Percentiles rank a stretch among this genome's conserved stretches.
Conservation (phyloP, 2,888 invertebrate genomes). For the Melinaea menophilus region DNA sequence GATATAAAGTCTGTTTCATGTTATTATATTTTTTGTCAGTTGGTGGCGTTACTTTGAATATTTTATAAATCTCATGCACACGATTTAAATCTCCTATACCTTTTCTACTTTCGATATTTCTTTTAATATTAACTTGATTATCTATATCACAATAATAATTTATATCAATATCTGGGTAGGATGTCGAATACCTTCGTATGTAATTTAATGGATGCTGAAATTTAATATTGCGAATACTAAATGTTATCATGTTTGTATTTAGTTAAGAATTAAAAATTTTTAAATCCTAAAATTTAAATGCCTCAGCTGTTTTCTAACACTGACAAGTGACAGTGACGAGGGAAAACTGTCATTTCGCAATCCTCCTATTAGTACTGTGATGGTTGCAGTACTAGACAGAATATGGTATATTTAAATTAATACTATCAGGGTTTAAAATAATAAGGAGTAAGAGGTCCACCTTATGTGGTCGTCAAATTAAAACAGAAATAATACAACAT, state of each 20-base stretch:
- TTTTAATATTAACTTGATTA: conserved; percentile 78
- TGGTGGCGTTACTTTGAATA: conserved; percentile 41
- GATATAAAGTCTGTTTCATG: conserved; percentile 59
- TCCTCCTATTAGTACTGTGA: too few relatives aligned
- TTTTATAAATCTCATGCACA: conserved; percentile 69
- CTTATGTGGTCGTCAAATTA: too few relatives aligned
- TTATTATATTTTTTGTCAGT: conserved; percentile 39
- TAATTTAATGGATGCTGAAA: conserved; percentile 11
- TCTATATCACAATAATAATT: conserved; percentile 80
- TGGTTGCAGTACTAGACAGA: too few relatives aligned
- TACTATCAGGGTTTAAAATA: too few relatives aligned
- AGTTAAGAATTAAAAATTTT: too few relatives aligned
- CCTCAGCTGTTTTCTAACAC: too few relatives aligned
- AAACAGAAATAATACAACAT: too few relatives aligned
- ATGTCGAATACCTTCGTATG: background rate
- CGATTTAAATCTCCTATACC: conserved; percentile 81
- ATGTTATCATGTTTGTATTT: background rate
- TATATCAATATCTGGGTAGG: conserved; percentile 73
- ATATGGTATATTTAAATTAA: too few relatives aligned
- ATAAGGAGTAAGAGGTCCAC: too few relatives aligned
- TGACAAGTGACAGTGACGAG: too few relatives aligned
- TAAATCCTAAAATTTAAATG: too few relatives aligned
- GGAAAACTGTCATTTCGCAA: too few relatives aligned
- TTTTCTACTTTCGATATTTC: conserved; percentile 82
- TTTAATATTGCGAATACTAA: conserved; percentile 22